Conservation (phyloP, 2,888 invertebrate genomes). For the Zeuzera pyrina region DNA sequence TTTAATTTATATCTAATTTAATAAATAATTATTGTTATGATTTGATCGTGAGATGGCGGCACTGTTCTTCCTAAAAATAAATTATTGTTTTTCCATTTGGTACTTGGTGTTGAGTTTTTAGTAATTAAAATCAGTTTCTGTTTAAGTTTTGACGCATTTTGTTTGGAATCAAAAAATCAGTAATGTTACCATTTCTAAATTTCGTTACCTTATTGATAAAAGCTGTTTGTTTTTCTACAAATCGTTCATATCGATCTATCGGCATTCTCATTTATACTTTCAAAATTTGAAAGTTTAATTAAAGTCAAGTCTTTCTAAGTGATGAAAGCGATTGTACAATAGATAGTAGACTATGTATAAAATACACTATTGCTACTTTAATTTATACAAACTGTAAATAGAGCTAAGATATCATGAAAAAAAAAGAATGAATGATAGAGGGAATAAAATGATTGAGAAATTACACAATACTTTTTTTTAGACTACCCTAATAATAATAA, state of each 20-base stretch:
- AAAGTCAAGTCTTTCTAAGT: conserved; percentile 58
- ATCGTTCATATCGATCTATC: conserved; percentile 11
- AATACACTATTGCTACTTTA: conserved; percentile 63
- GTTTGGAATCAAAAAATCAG: conserved; percentile 42
- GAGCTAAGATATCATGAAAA: conserved; percentile 61
- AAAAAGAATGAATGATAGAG: conserved; percentile 67
- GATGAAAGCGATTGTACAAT: conserved; percentile 64
- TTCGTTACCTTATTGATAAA: conserved; percentile 30
- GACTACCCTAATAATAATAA: too few relatives aligned
- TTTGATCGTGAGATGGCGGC: conserved; percentile 37
- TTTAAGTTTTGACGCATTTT: conserved; percentile 27
- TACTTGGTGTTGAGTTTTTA: conserved; percentile 62
- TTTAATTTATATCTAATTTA: conserved; percentile 64
- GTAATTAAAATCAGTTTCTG: conserved; percentile 41
- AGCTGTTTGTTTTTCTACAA: conserved; percentile 22
- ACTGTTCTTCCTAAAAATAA: conserved; percentile 49
- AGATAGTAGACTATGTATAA: conserved; percentile 62
- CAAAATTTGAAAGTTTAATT: conserved; percentile 24
- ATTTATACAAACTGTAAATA: conserved; percentile 73
- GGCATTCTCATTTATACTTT: conserved; percentile 21
- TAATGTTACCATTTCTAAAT: conserved; percentile 42
- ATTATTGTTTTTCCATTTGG: conserved; percentile 50
- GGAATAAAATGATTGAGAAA: conserved; percentile 62
- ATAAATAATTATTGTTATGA: conserved; percentile 51
- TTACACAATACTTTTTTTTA: conserved; percentile 9